Evolutionary conservation across 1,140 invertebrate genomes (phyloP).

Genomic region (Heliconius melpomene): DNA sequence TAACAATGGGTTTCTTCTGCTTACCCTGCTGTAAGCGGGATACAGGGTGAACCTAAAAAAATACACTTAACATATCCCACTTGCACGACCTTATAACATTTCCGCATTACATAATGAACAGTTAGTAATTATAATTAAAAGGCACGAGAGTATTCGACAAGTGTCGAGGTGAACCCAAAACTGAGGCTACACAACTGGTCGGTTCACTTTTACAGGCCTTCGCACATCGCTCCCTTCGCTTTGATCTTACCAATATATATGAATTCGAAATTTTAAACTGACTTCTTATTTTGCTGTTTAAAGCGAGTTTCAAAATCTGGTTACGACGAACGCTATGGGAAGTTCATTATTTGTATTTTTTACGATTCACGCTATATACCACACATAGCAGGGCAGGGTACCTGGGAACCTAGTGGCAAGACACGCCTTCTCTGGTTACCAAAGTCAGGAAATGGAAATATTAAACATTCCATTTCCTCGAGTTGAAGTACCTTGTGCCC

Average conservation of each 20-base stretch:
- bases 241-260: slow-evolving; percentile 15
- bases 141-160: slow-evolving; percentile 8
- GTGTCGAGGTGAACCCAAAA: slow-evolving; percentile 21
- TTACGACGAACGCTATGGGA: background rate
- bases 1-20: too few species aligned
- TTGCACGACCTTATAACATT: slow-evolving; percentile 1
- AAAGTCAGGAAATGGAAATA: too few species aligned
- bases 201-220: slow-evolving; percentile 35
- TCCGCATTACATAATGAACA: background rate
- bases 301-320: background rate
- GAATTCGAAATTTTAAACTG: background rate
- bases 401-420: too few species aligned
- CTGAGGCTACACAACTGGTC: slow-evolving; percentile 27
- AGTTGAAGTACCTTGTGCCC: too few species aligned
- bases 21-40: too few species aligned
- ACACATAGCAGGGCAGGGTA: too few species aligned
- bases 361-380: too few species aligned
- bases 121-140: background rate
- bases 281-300: background rate
- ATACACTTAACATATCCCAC: background rate
- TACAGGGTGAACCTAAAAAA: too few species aligned
- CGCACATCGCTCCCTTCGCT: slow-evolving; percentile 31
- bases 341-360: too few species aligned
- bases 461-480: too few species aligned
- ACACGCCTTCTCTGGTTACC: too few species aligned